These are phyloP conservation scores for Saimiri boliviensis DNA, from an alignment of 2,113 vertebrate genomes.

Conservation along the genomic window DNA sequence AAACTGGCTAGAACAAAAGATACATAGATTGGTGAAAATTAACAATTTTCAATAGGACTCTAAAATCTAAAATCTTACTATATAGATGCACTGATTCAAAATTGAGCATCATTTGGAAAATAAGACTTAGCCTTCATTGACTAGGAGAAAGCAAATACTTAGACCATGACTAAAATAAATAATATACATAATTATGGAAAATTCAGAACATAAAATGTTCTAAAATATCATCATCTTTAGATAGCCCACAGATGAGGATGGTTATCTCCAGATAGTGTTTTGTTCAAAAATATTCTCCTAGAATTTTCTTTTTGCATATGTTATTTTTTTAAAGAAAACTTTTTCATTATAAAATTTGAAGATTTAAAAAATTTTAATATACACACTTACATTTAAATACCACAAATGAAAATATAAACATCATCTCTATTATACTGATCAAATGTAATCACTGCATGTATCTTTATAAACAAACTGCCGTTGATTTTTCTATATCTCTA, in stretches of 20 bases:
- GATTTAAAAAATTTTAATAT: background rate
- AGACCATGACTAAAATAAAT: background rate
- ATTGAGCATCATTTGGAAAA: background rate
- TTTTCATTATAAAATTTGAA: conserved; percentile 6
- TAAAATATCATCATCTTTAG: background rate
- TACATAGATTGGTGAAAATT: conserved; percentile 3
- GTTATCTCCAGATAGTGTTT: background rate
- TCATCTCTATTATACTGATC: background rate
- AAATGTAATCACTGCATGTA: background rate
- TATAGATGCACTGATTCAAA: background rate
- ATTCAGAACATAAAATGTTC: background rate
- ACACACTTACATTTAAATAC: background rate
- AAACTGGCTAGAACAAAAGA: background rate
- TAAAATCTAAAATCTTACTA: conserved; percentile 20
- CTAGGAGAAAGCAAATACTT: background rate
- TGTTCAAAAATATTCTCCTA: background rate
- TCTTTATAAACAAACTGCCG: background rate
- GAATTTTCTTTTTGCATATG: background rate
- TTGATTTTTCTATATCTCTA: background rate
- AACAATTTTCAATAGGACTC: background rate
- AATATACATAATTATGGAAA: background rate
- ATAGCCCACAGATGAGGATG: background rate
- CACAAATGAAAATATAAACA: conserved; percentile 12
- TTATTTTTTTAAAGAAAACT: background rate
- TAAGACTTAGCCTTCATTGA: background rate